phyloP scores from a whole-genome alignment of 2,797 vertebrate species.

The Petrocephalus sullivani region DNA sequence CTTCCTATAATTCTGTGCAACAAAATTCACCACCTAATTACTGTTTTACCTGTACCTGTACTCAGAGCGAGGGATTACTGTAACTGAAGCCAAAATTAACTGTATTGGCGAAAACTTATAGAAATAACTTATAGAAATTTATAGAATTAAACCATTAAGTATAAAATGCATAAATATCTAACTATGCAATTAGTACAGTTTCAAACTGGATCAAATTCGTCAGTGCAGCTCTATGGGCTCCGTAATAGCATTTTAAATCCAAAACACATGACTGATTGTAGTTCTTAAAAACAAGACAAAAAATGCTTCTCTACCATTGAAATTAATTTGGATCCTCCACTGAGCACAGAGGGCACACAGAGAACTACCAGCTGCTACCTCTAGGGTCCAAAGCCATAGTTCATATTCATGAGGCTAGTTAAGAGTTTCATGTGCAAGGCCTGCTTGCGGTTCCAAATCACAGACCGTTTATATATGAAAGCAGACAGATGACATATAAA shows the following conservation, averaged over 20 bases:
- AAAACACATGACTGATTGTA: constrained; percentile 57
- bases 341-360: constrained; percentile 49
- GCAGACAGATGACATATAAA: constrained; percentile 4
- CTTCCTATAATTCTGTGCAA: neutral
- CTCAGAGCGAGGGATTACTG: neutral
- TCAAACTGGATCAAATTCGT: neutral
- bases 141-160: neutral
- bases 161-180: neutral
- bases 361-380: constrained; percentile 65
- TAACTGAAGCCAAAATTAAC: neutral
- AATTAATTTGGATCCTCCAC: constrained; percentile 64
- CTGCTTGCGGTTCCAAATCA: constrained; percentile 41
- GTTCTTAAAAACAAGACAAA: constrained; percentile 49
- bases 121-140: neutral
- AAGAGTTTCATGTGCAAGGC: constrained; percentile 60
- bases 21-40: neutral
- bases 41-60: neutral
- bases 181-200: neutral
- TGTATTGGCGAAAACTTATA: neutral
- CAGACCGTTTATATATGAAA: neutral
- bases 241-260: constrained; percentile 31
- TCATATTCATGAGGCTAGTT: constrained; percentile 60
- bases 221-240: neutral
- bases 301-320: constrained; percentile 62
- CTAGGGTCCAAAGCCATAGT: constrained; percentile 55